Base-by-base conservation (phyloP, 2,113 vertebrate genomes). In the Mungos mungo region DNA sequence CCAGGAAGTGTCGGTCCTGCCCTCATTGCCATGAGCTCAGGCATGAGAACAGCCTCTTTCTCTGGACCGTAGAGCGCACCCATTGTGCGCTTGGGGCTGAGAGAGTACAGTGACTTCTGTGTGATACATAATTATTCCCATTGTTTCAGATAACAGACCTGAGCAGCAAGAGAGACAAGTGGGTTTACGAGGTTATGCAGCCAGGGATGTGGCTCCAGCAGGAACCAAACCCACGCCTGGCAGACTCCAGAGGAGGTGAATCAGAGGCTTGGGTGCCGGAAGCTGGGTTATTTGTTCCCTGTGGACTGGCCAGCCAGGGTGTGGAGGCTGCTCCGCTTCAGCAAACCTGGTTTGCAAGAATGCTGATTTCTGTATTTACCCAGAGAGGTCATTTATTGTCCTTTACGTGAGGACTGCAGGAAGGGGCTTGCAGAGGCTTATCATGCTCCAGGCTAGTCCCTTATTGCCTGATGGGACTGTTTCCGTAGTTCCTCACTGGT, bases 81-180 rank as follows among this genome's bases (percentile, higher is more conserved):
- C 19, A 23, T 81, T 0, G 0, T 16, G 5, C 6, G 27, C 50
- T 10, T 1, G 25, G 41, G 1, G 1, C 77, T 65, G n/a, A 45
- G 66, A 21, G 15, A 41, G 12, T 69, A 31, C 27, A 25, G 4
- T 45, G n/a, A 33, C 72, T 12, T 90, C 18, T 77, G 25, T 1
- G 15, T 47, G 19, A 47, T 9, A 29, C 25, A 3, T 74, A 45
- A 25, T 68, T 33, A 60, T 63, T 77, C 31, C 60, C 66, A 25
- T 79, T 35, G 23, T 97, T 89, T 92, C 83, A 74, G 96, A 52
- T 52, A 77, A 35, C n/a, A 86, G 89, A 79, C 68, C 38, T 41
- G 65, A 85, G 31, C 80, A 63, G 18, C 52, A 31, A 90, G 83
- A 86, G 65, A 93, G 79, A 50, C 13, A 5, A 91, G 50, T 18